These are phyloP conservation scores for Geophilus truncorum DNA, from an alignment of 2,888 invertebrate genomes.

Conservation along the genomic window DNA sequence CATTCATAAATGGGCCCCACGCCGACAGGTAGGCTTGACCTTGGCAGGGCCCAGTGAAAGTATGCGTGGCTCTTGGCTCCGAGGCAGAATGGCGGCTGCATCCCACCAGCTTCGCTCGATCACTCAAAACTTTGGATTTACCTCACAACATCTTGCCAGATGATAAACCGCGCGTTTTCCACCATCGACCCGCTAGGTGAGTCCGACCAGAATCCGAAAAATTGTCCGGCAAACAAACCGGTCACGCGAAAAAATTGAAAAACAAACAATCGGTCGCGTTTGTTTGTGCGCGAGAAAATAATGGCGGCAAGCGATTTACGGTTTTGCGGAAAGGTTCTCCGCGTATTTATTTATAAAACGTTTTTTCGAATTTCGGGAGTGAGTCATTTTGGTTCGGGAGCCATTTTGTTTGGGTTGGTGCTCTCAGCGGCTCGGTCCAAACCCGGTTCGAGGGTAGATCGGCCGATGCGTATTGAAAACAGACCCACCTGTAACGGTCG, in stretches of 20 bases:
- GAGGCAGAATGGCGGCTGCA: constrained; percentile 30
- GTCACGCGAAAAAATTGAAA: neutral
- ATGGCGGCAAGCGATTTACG: neutral
- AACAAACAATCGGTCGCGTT: neutral
- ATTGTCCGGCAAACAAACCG: no score
- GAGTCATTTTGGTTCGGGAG: neutral
- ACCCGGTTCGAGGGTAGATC: neutral
- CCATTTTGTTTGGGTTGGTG: neutral
- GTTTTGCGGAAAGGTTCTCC: neutral
- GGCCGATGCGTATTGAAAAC: neutral
- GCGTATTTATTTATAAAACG: neutral
- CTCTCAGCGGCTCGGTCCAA: neutral
- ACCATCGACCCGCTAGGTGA: neutral
- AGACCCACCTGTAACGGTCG: neutral
- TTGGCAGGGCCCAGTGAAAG: constrained; percentile 32
- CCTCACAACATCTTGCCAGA: neutral
- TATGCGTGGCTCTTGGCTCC: constrained; percentile 26
- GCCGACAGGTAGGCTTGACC: constrained; percentile 31
- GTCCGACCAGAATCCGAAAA: neutral
- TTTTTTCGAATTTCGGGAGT: neutral
- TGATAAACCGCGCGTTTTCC: neutral
- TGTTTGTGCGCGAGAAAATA: neutral
- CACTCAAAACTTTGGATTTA: neutral
- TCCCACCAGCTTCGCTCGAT: constrained; percentile 11
- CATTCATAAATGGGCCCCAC: constrained; percentile 32